Evolutionary conservation across 2,113 vertebrate species (phyloP).

Genomic region (Toxostoma redivivum): DNA sequence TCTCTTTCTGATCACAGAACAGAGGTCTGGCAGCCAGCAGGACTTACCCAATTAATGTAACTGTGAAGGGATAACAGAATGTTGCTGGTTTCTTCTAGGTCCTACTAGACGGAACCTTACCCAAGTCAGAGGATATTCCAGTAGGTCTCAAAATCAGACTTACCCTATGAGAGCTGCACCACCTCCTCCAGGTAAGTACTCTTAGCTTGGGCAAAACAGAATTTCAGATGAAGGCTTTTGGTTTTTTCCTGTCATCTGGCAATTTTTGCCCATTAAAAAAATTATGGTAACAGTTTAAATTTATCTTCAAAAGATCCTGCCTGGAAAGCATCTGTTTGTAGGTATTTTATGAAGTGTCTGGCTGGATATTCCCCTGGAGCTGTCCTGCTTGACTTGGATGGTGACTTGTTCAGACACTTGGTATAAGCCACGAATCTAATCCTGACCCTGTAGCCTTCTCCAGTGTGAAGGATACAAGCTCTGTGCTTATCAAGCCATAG

Average conservation of each 20-base stretch:
- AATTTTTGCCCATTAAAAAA: background rate
- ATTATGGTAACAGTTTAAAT: background rate
- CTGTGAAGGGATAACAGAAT: background rate
- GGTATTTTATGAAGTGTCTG: background rate
- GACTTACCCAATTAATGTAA: background rate
- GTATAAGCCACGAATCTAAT: background rate
- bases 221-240: background rate
- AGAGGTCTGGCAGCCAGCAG: background rate
- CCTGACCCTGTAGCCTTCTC: background rate
- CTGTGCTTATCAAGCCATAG: background rate
- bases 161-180: constrained; percentile 86
- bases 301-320: background rate
- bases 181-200: constrained; percentile 85
- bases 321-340: background rate
- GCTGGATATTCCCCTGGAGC: background rate
- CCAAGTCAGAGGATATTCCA: constrained; percentile 65
- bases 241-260: background rate
- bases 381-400: background rate
- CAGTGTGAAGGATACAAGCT: too few relatives aligned
- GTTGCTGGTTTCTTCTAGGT: constrained; percentile 70
- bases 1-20: background rate
- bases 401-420: background rate
- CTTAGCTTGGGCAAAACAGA: background rate
- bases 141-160: constrained; percentile 73
- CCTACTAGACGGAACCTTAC: constrained; percentile 80